These are phyloP conservation scores for Nannoperca australis DNA, from an alignment of 2,797 vertebrate species.

Conservation along the genomic window DNA sequence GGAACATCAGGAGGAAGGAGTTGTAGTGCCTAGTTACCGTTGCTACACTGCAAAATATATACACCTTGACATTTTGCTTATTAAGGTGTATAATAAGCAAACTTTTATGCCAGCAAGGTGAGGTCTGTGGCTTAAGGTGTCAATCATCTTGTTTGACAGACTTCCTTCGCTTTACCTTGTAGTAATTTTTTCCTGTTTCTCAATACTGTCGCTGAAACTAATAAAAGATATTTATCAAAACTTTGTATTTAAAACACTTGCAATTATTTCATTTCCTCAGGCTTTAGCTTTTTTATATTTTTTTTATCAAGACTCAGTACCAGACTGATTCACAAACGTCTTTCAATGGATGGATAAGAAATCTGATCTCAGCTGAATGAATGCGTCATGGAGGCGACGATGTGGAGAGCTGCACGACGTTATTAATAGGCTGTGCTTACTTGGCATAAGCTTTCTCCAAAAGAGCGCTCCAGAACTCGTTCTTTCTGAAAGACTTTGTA, in stretches of 20 bases:
- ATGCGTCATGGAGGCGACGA: not conserved
- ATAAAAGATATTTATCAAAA: not conserved
- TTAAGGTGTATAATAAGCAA: no score
- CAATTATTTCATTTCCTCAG: not conserved
- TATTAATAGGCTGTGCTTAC: conserved; percentile 78
- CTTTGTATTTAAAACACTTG: not conserved
- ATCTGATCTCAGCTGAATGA: conserved; percentile 13
- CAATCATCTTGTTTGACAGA: not conserved
- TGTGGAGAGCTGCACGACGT: not conserved
- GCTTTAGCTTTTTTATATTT: not conserved
- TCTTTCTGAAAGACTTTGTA: conserved; percentile 92
- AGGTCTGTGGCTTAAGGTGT: not conserved
- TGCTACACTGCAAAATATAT: not conserved
- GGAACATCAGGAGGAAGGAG: conserved; percentile 17
- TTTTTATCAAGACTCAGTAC: not conserved
- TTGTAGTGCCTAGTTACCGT: not conserved
- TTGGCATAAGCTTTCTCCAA: conserved; percentile 99
- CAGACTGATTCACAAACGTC: not conserved
- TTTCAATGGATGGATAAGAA: not conserved
- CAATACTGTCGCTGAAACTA: not conserved
- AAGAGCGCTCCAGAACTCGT: conserved; percentile 98
- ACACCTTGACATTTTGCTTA: not conserved
- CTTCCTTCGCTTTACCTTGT: not conserved
- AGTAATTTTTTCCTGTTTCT: not conserved
- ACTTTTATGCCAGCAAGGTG: not conserved